Evolutionary conservation across 2,888 invertebrate genomes (phyloP), one percentile per base, ranked within the genome.

Genomic region (Acleris sparsana): DNA sequence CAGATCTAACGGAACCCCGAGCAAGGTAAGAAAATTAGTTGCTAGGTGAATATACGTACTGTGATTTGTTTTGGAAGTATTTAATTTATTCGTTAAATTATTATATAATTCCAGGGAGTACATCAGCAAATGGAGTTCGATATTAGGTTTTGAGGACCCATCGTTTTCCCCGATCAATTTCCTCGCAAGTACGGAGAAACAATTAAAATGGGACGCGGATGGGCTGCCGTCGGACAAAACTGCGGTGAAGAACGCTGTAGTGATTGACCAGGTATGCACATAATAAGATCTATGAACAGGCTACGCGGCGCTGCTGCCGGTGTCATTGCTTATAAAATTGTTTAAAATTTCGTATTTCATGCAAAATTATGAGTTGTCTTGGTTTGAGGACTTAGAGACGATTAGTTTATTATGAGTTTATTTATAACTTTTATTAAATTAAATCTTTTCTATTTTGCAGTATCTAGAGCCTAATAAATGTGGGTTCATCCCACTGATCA

Each of bases 191-290:
- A 78, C 88, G 17, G 92, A 93, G 70, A 97, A 97, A 75, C 95
- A 96, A 76, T 85, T 98, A 57, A 95, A 95, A 72, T 98, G 98
- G 98, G 96, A 96, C 80, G 94, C 95, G 0, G 96, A 97, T 79
- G 97, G 98, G 0, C 88, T 98, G 6, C 96, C 97, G 0, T 94
- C 95, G 0, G 97, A 97, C 84, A 94, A 94, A 64, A 91, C 96
- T 11, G 96, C 97, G 5, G 88, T 96, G 58, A 97, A 97, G 86
- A 98, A 97, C 85, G 97, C 96, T 6, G 93, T 97, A 16, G 94
- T 96, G 53, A 95, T 97, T 70, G 93, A 96, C 72, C 95, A 96
- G 93, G 96, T 96, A 83, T 72, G 55, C 9, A n/a, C n/a, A n/a
- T n/a, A 20, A 25, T 11, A 33, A 11, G 1, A 13, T 11, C 11